These are phyloP conservation scores for Parnassius mnemosyne DNA, from an alignment of 2,888 invertebrate genomes.

Conservation along the genomic window DNA sequence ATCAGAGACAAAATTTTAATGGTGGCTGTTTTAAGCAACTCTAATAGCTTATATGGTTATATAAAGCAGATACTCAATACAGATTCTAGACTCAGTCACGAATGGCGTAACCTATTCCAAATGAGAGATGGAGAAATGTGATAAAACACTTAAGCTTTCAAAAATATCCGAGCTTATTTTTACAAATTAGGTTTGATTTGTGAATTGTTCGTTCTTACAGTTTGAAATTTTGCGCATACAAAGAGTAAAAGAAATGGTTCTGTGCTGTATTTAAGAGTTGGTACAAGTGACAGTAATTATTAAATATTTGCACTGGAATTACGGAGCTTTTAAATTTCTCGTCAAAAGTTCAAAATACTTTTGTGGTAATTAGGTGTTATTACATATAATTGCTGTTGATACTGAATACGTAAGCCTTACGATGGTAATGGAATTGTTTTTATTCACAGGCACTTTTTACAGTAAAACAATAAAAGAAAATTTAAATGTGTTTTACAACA, in stretches of 20 bases:
- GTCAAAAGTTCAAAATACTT: constrained; percentile 22
- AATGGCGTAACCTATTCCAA: constrained; percentile 12
- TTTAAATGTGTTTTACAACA: no score
- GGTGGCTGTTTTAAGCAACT: constrained; percentile 3
- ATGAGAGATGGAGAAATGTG: constrained; percentile 10
- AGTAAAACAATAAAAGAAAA: no score
- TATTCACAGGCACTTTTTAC: constrained; percentile 20
- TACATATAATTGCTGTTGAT: constrained; percentile 21
- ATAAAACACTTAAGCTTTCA: background rate
- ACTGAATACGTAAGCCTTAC: constrained; percentile 12
- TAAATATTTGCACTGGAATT: constrained; percentile 14
- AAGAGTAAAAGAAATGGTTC: background rate
- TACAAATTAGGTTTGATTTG: background rate
- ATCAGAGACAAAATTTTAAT: constrained; percentile 11
- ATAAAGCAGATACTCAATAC: constrained; percentile 12
- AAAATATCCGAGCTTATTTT: background rate
- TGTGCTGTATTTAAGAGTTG: background rate
- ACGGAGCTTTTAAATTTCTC: constrained; percentile 16
- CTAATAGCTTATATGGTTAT: constrained; percentile 12
- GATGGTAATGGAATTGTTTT: constrained; percentile 13
- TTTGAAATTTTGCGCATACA: no score
- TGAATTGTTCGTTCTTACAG: no score
- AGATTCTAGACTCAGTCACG: constrained; percentile 8
- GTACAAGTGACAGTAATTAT: constrained; percentile 11
- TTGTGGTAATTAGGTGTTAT: constrained; percentile 23